phyloP scores from a whole-genome alignment of 2,888 invertebrate species.

The Mimachlamys varia region DNA sequence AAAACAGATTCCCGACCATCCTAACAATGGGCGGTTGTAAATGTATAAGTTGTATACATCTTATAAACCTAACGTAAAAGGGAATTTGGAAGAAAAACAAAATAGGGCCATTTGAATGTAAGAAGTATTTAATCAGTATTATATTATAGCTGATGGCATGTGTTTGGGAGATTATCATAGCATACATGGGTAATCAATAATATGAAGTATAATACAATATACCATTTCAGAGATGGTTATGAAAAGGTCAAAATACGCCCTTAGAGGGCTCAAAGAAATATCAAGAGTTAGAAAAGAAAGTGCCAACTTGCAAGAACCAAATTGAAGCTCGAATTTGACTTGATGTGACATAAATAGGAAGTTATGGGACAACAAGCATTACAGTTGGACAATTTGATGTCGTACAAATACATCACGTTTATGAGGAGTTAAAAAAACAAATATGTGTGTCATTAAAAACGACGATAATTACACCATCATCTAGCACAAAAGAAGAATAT shows the following conservation, averaged over 20 bases:
- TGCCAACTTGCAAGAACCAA: background rate
- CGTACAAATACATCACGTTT: background rate
- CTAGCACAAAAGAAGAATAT: background rate
- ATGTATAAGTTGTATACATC: background rate
- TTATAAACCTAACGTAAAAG: constrained; percentile 18
- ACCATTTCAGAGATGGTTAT: background rate
- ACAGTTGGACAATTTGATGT: background rate
- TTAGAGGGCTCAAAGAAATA: background rate
- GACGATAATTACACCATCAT: background rate
- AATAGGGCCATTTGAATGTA: background rate
- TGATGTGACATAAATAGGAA: background rate
- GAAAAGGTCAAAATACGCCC: background rate
- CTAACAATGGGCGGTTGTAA: constrained; percentile 45
- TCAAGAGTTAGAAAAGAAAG: no score
- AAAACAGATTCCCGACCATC: constrained; percentile 43
- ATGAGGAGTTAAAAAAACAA: background rate
- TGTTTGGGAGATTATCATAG: background rate
- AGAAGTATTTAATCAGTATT: background rate
- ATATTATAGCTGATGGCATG: background rate
- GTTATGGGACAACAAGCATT: background rate
- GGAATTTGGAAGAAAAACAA: constrained; percentile 27
- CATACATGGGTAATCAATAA: background rate
- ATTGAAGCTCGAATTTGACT: background rate
- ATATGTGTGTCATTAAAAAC: background rate
- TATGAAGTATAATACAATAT: background rate